A percentile compares a stretch with the other conserved stretches of the same genome.
phyloP scores from a whole-genome alignment of 2,888 invertebrate species.

The Sarcophaga caerulescens region DNA sequence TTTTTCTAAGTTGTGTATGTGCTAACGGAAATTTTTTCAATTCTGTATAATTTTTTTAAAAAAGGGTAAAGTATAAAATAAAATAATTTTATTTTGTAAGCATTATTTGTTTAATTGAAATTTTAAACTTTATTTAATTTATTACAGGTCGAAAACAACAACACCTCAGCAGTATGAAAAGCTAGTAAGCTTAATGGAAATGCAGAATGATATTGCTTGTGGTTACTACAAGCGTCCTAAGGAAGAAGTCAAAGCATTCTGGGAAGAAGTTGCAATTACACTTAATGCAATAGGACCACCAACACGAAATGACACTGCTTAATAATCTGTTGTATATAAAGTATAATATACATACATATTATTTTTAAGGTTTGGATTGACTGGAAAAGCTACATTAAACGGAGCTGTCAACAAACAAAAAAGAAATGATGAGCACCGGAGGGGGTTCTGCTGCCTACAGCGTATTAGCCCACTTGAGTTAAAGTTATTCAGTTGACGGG shows the following conservation, averaged over 20 bases:
- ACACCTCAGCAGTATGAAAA: constrained; percentile 24
- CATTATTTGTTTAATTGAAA: constrained; percentile 1
- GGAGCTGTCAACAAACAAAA: constrained; percentile 40
- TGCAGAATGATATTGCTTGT: constrained; percentile 37
- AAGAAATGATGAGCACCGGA: constrained; percentile 36
- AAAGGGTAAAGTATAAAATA: background rate
- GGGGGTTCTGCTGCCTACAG: too few species aligned
- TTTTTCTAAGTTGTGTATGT: background rate
- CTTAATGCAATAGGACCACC: constrained; percentile 32
- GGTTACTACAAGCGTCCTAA: constrained; percentile 39
- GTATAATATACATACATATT: background rate
- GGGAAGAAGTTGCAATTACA: constrained; percentile 19
- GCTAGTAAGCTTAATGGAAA: constrained; percentile 34
- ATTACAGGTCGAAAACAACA: constrained; percentile 41
- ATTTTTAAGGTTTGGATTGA: constrained; percentile 42
- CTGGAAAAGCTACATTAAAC: constrained; percentile 48
- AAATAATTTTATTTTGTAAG: too few species aligned
- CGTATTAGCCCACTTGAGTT: too few species aligned
- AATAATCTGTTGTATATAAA: constrained; percentile 8
- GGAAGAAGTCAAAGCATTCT: constrained; percentile 43
- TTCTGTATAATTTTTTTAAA: background rate
- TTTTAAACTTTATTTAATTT: constrained; percentile 1
- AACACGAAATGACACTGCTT: background rate
- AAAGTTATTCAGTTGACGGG: background rate
- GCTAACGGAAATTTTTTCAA: background rate